Evolutionary conservation across 1,140 invertebrate species (phyloP).

Genomic region (Lerema accius): DNA sequence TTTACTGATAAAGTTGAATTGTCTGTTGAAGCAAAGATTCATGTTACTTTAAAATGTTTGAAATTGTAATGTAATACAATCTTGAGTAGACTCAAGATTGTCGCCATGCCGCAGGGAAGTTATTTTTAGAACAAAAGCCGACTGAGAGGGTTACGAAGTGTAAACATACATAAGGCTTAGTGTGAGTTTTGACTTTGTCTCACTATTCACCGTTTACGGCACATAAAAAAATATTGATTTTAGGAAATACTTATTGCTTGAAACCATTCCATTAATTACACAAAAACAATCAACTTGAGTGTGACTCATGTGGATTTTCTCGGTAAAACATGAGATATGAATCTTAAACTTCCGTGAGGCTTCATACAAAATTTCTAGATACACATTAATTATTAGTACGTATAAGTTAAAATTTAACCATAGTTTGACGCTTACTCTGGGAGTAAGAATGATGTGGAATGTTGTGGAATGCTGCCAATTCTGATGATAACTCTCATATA

Average conservation of each 20-base stretch:
- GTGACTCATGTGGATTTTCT: too few relatives aligned
- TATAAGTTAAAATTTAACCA: too few relatives aligned
- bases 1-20: slow-evolving; percentile 17
- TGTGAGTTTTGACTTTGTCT: too few relatives aligned
- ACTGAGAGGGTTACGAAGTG: slow-evolving; percentile 4
- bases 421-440: slow-evolving; percentile 7
- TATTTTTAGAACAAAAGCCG: slow-evolving; percentile 21
- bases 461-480: slow-evolving; percentile 29
- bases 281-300: too few relatives aligned
- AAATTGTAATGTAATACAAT: background rate
- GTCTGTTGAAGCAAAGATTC: background rate
- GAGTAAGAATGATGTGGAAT: slow-evolving; percentile 9
- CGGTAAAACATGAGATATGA: too few relatives aligned
- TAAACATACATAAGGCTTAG: slow-evolving; percentile 3
- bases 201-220: too few relatives aligned
- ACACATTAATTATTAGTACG: too few relatives aligned
- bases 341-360: too few relatives aligned
- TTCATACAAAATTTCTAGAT: too few relatives aligned
- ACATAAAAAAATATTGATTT: too few relatives aligned
- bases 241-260: too few relatives aligned
- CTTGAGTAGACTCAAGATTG: background rate
- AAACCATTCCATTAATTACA: too few relatives aligned
- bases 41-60: background rate
- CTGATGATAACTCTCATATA: slow-evolving; percentile 19
- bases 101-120: background rate